Evolutionary conservation across 2,797 vertebrate species (phyloP).

Genomic region (Pseudocheirus occidentalis): DNA sequence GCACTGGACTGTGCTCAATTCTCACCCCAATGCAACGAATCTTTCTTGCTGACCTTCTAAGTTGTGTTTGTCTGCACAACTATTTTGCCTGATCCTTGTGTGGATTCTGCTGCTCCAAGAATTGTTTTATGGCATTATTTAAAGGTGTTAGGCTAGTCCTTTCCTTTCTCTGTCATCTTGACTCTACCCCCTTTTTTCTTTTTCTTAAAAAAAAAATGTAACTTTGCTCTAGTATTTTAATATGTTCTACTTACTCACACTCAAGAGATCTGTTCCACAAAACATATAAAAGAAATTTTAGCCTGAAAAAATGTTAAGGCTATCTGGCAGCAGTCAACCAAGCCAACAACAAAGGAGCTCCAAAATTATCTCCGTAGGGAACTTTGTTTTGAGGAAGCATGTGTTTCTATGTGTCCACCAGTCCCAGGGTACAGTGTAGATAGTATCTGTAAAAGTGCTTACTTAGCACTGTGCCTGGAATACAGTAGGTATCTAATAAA

Average conservation of each 20-base stretch:
- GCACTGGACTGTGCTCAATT: no score
- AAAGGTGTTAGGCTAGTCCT: no score
- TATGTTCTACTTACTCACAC: background rate
- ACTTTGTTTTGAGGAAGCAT: background rate
- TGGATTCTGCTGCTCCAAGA: no score
- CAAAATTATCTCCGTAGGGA: background rate
- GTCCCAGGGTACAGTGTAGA: background rate
- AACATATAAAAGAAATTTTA: background rate
- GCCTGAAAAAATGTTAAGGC: background rate
- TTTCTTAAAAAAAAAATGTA: background rate
- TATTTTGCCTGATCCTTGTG: no score
- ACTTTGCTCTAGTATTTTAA: background rate
- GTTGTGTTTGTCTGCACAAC: no score
- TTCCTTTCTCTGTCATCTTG: no score
- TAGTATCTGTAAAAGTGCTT: background rate
- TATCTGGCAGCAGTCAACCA: background rate
- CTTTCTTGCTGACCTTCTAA: no score
- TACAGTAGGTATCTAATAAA: background rate
- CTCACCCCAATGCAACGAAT: no score
- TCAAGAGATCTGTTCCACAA: background rate
- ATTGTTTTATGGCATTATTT: no score
- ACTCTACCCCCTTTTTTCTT: background rate
- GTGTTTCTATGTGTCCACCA: background rate
- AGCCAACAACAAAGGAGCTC: background rate
- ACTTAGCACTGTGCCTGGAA: background rate